Evolutionary conservation across 2,113 vertebrate species (phyloP), one percentile per base, ranked within the genome.

Genomic region (Oryzias woworae): DNA sequence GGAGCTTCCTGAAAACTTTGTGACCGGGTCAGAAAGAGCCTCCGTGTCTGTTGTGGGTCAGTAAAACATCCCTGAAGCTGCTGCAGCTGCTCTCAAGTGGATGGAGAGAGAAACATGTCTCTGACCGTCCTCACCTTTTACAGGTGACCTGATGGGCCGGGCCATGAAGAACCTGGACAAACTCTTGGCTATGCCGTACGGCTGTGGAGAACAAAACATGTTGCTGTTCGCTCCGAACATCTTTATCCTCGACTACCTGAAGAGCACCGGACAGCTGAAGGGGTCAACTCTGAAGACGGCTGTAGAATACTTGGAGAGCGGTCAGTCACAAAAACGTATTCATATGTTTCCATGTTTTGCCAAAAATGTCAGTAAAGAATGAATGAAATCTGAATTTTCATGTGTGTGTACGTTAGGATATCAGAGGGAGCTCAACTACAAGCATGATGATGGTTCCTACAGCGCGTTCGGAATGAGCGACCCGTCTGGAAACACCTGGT

Each of bases 121-220:
- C 18, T 52, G 6, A 22, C 0, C 1, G 26, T 4, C 12, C 1
- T 0, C 1, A 41, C n/a, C 16, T 1, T 23, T 8, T 46, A 20
- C 63, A 96, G 95, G 94, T 18, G 94, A 96, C 71, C 73, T 94
- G 22, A 90, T 94, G 90, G 93, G 93, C 42, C 76, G 76, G 0
- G 90, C 91, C 8, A 86, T 94, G 60, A 80, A 94, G 78, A 91
- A 96, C 71, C 68, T 94, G 49, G 89, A 92, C 65, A 74, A 18
- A 0, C 91, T 94, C 36, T 88, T 94, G 49, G 83, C 85, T 61
- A 89, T 93, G 91, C 93, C 93, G 1, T 86, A 73, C 3, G 93
- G 94, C 54, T 96, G 93, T 6, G 94, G 94, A 1, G 92, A 94
- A 63, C 95, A 98, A 83, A 96, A 95, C 82, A 95, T 95, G 94